phyloP scores from a whole-genome alignment of 2,113 vertebrate genomes.

The Nothobranchius furzeri region DNA sequence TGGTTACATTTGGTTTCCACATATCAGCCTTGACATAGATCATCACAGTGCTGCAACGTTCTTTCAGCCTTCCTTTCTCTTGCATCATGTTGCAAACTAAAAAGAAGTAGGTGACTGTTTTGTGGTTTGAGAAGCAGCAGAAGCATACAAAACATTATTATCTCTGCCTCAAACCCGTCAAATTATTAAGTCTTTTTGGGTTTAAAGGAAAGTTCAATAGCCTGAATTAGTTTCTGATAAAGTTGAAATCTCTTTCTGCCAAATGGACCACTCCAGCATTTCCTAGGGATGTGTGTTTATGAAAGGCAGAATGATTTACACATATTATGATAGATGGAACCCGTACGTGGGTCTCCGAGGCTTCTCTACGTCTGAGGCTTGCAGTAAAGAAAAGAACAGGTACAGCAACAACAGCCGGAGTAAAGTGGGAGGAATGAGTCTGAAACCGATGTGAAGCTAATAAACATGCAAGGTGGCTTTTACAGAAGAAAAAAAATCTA shows the following conservation, averaged over 20 bases:
- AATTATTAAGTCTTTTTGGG: conserved; percentile 16
- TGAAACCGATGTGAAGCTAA: background rate
- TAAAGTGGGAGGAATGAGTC: background rate
- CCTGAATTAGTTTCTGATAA: conserved; percentile 15
- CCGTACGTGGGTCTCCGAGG: conserved; percentile 27
- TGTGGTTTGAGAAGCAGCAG: background rate
- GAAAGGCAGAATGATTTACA: conserved; percentile 31
- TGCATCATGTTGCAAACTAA: background rate
- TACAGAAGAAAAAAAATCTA: too few relatives aligned
- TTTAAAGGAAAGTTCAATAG: conserved; percentile 14
- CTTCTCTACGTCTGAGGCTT: conserved; percentile 9
- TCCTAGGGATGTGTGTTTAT: conserved; percentile 27
- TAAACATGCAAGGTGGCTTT: background rate
- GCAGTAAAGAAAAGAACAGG: background rate
- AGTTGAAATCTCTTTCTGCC: conserved; percentile 15
- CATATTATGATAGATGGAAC: conserved; percentile 31
- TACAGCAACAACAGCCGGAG: background rate
- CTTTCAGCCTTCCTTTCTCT: background rate
- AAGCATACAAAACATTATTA: conserved; percentile 9
- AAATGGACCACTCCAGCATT: conserved; percentile 24
- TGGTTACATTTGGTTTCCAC: conserved; percentile 35
- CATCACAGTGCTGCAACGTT: conserved; percentile 7
- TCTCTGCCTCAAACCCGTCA: conserved; percentile 5
- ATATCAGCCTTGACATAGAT: conserved; percentile 30
- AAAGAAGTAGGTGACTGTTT: background rate